Evolutionary conservation across 2,113 vertebrate genomes (phyloP).

Genomic region (Addax nasomaculatus): DNA sequence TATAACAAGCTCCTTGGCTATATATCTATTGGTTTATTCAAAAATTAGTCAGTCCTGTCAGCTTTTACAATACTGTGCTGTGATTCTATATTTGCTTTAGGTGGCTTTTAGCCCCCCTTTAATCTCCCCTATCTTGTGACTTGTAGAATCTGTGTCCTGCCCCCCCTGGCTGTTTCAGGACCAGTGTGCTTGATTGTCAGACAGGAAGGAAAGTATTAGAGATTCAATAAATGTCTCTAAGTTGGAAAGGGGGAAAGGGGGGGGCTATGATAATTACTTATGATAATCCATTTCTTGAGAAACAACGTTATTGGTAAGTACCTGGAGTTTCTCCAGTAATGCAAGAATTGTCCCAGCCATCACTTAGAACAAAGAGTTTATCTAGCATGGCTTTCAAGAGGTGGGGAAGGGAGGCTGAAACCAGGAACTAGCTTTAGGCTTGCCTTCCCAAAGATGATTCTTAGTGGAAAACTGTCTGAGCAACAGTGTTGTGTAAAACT

Average conservation of each 20-base stretch:
- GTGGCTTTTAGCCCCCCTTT: background rate
- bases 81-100: constrained; percentile 26
- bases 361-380: background rate
- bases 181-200: constrained; percentile 15
- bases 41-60: background rate
- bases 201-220: background rate
- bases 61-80: background rate
- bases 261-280: constrained; percentile 17
- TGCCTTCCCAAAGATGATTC: background rate
- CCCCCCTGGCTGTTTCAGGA: constrained; percentile 33
- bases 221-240: constrained; percentile 35
- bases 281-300: constrained; percentile 61
- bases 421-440: background rate
- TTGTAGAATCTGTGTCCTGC: constrained; percentile 14
- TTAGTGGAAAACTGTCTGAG: background rate
- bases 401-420: background rate
- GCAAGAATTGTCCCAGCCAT: background rate
- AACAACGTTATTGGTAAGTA: constrained; percentile 57
- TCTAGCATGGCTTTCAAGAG: background rate
- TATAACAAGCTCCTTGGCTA: background rate
- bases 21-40: background rate
- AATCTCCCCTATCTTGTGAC: constrained; percentile 7
- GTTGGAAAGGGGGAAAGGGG: constrained; percentile 9
- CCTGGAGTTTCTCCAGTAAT: constrained; percentile 60
- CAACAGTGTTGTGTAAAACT: background rate